phyloP scores from a whole-genome alignment of 2,113 vertebrate species.

The Excalfactoria chinensis region DNA sequence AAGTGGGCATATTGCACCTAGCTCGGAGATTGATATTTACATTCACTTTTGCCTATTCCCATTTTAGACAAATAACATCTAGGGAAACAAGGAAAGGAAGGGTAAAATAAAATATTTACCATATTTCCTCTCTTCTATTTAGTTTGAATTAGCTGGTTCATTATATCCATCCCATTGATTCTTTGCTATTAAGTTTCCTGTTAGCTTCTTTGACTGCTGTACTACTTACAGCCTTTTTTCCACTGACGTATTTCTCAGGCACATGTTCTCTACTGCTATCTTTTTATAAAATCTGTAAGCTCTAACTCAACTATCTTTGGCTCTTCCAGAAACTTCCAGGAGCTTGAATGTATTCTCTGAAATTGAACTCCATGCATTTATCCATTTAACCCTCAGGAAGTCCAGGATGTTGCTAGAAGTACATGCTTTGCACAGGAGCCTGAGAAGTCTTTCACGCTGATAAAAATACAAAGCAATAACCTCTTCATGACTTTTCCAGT shows the following conservation, averaged over 20 bases:
- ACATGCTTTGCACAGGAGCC: neutral
- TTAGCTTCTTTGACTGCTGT: neutral
- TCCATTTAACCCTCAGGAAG: neutral
- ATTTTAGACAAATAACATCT: neutral
- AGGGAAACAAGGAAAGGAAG: neutral
- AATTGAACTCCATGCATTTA: neutral
- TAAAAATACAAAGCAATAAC: neutral
- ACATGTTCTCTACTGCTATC: neutral
- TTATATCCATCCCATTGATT: neutral
- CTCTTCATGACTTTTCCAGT: neutral
- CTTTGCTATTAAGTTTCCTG: neutral
- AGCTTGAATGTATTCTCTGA: neutral
- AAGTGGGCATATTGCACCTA: neutral
- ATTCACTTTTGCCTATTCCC: neutral
- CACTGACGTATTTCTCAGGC: neutral
- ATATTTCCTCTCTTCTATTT: neutral
- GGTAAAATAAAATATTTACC: accelerated
- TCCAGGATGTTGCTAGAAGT: neutral
- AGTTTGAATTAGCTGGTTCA: neutral
- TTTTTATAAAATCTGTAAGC: neutral
- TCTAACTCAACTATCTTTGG: neutral
- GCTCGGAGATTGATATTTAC: neutral
- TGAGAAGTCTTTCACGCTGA: neutral
- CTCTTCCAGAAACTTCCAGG: neutral
- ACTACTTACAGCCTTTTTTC: neutral